Evolutionary conservation across 2,113 vertebrate species (phyloP).

Genomic region (Eupsittula cactorum): DNA sequence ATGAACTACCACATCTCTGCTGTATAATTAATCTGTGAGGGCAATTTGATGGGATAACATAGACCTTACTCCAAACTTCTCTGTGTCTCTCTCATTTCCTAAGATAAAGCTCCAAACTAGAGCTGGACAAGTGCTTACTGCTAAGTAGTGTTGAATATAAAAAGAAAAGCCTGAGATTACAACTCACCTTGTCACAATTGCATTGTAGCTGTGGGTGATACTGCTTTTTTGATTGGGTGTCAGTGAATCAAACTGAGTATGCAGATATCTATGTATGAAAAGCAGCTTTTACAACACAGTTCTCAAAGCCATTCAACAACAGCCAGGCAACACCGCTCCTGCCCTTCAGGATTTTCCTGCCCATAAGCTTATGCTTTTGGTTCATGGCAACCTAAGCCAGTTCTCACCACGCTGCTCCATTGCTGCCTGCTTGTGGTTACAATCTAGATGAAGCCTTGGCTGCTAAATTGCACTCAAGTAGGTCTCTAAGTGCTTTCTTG

Average conservation of each 20-base stretch:
- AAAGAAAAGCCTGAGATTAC: not conserved
- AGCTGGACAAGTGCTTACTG: not conserved
- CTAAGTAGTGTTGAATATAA: not conserved
- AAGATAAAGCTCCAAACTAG: not conserved
- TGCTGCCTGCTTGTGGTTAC: not conserved
- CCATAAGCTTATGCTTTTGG: not conserved
- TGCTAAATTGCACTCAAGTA: not conserved
- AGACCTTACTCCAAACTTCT: not conserved
- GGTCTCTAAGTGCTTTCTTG: slow-evolving; percentile 3
- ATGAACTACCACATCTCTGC: not conserved
- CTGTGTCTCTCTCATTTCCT: not conserved
- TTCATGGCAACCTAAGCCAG: not conserved
- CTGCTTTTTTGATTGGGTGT: not conserved
- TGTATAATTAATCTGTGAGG: not conserved
- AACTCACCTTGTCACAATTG: not conserved
- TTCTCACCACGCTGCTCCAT: not conserved
- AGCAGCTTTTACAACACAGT: not conserved
- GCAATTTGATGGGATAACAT: not conserved
- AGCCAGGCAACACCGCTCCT: not conserved
- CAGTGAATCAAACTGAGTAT: not conserved
- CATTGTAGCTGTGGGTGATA: not conserved
- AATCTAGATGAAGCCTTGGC: not conserved
- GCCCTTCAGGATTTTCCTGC: not conserved
- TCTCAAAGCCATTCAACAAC: not conserved
- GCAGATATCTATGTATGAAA: not conserved